These are phyloP conservation scores for Pangasius djambal DNA, from an alignment of 2,797 vertebrate species.

Conservation along the genomic window DNA sequence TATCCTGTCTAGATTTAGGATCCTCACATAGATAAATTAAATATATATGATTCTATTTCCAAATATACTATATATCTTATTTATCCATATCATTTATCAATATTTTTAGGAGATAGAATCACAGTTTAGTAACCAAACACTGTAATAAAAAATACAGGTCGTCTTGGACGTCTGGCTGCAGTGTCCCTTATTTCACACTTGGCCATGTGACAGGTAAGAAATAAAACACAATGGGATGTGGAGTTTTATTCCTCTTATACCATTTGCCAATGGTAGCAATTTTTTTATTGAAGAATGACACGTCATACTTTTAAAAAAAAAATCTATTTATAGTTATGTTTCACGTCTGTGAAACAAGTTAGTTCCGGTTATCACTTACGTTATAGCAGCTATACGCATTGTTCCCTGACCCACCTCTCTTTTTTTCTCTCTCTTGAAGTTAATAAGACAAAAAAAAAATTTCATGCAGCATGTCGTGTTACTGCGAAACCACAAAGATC, in stretches of 20 bases:
- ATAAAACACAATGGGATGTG: background rate
- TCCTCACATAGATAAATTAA: slow-evolving; percentile 67
- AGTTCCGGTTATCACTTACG: background rate
- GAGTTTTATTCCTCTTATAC: background rate
- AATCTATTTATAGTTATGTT: background rate
- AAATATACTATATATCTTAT: slow-evolving; percentile 76
- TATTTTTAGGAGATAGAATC: slow-evolving; percentile 78
- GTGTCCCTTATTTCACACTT: slow-evolving; percentile 64
- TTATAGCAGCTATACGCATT: background rate
- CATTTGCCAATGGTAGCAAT: too few species aligned
- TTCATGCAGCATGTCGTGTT: background rate
- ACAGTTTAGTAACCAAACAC: slow-evolving; percentile 82
- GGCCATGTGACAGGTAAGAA: background rate
- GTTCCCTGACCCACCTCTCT: background rate
- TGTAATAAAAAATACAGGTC: slow-evolving; percentile 65
- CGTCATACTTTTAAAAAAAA: background rate
- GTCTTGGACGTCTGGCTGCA: slow-evolving; percentile 66
- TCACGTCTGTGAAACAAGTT: background rate
- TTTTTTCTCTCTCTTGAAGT: background rate
- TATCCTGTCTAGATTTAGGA: slow-evolving; percentile 73
- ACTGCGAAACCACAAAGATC: background rate
- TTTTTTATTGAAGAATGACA: background rate
- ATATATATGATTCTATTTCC: slow-evolving; percentile 67
- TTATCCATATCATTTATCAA: slow-evolving; percentile 78
- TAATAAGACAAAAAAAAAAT: background rate